These are phyloP conservation scores for Microcebus ravelobensis DNA, from an alignment of 2,113 vertebrate species.

Conservation along the genomic window DNA sequence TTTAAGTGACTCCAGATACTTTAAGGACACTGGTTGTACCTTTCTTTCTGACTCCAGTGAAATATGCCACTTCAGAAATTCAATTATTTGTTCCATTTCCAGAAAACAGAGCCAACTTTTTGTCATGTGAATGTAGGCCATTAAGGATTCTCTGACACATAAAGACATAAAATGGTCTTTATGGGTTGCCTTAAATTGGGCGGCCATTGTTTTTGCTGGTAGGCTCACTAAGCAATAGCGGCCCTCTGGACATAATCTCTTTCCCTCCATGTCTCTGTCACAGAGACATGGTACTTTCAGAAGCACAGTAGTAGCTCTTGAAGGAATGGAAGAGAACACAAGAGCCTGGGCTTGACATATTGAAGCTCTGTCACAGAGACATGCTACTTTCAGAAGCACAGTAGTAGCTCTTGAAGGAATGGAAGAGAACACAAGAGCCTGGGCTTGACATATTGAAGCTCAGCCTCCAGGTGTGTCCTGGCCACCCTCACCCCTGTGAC, in stretches of 20 bases:
- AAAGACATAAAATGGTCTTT: slow-evolving; percentile 67
- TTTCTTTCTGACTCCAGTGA: background rate
- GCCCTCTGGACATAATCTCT: slow-evolving; percentile 63
- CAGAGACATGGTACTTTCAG: slow-evolving; percentile 71
- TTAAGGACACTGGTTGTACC: background rate
- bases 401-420: slow-evolving; percentile 24
- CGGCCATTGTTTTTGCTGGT: background rate
- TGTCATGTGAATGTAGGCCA: background rate
- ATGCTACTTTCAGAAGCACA: slow-evolving; percentile 68
- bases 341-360: slow-evolving; percentile 7
- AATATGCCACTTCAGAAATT: slow-evolving; percentile 53
- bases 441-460: background rate
- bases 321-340: background rate
- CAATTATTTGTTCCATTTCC: slow-evolving; percentile 35
- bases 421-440: background rate
- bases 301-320: slow-evolving; percentile 32
- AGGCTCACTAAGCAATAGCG: background rate
- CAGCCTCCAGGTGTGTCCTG: background rate
- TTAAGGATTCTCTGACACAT: slow-evolving; percentile 37
- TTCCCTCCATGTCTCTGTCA: slow-evolving; percentile 26
- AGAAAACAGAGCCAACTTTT: slow-evolving; percentile 54
- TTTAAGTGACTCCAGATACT: background rate
- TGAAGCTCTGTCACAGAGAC: too few species aligned
- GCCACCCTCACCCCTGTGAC: background rate
- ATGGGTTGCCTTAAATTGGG: slow-evolving; percentile 22